These are phyloP conservation scores for Sycophila sp. DNA, from an alignment of 1,140 invertebrate species.

Conservation along the genomic window DNA sequence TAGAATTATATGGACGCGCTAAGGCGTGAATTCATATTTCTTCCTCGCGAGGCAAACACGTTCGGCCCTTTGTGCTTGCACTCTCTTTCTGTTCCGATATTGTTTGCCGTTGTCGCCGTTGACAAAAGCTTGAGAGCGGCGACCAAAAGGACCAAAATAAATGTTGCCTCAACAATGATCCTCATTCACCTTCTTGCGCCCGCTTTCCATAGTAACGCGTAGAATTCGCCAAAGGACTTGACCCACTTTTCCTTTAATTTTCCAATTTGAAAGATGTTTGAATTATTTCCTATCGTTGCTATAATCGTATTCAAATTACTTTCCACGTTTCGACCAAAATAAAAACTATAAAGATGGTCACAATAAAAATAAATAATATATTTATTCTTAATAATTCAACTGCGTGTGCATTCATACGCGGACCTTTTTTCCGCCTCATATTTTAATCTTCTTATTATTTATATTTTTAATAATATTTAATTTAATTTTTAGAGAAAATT, in stretches of 20 bases:
- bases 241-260: not conserved
- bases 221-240: not conserved
- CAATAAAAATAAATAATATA: no score
- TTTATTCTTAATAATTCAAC: no score
- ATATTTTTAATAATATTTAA: no score
- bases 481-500: no score
- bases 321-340: no score
- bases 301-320: no score
- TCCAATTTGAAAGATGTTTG: no score
- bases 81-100: conserved; percentile 2
- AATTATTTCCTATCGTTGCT: no score
- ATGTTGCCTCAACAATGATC: not conserved
- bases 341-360: no score
- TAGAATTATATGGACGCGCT: not conserved
- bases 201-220: not conserved
- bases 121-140: conserved; percentile 35
- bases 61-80: not conserved
- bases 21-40: conserved; percentile 43
- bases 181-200: not conserved
- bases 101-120: conserved; percentile 42
- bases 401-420: no score
- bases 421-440: no score
- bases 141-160: not conserved
- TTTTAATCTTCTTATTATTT: no score
- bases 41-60: conserved; percentile 39